Base-by-base conservation (phyloP, 2,797 vertebrate species). In the Knipowitschia caucasica region DNA sequence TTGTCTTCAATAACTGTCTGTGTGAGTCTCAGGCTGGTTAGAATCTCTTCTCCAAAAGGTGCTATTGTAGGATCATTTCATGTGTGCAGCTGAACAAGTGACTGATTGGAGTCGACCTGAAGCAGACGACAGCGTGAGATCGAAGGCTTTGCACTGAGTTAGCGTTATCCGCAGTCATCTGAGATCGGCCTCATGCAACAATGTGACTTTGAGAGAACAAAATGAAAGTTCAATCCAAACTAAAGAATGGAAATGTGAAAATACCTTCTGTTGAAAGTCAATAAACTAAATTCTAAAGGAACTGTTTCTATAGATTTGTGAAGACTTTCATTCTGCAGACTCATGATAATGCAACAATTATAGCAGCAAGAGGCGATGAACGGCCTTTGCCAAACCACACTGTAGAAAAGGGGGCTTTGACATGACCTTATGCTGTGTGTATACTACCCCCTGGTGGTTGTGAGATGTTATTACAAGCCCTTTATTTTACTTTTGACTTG, bases 41-140 rank as follows among this genome's bases (percentile, higher is more conserved):
- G 42, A 71, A 75, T 67, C 59, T 73, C 71, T 61, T 74, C 68
- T 36, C 71, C 56, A 59, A 75, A 89, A 83, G 89, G 88, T 90
- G 90, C 90, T 90, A 88, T 73, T 66, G 49, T 83, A 38, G 80
- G 68, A 80, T 85, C 50, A 72, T 80, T 82, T 83, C 78, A 64
- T 83, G 71, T 84, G 83, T 89, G 87, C 86, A 89, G 88, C 89
- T 90, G 81, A 84, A 82, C 71, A 62, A 78, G 58, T 58, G 68
- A 77, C 61, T 71, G 60, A 81, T 54, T 36, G 46, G 73, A 59
- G 59, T 61, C 71, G 68, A 75, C 51, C 62, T 62, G 33, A 62
- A 75, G 66, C 49, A 62, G 43, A 67, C 61, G 71, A 52, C 64
- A 53, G 74, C 58, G 80, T 75, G 79, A 64, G 69, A 78, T 56